phyloP scores from a whole-genome alignment of 2,888 invertebrate genomes.

The Gymnosoma rotundatum region DNA sequence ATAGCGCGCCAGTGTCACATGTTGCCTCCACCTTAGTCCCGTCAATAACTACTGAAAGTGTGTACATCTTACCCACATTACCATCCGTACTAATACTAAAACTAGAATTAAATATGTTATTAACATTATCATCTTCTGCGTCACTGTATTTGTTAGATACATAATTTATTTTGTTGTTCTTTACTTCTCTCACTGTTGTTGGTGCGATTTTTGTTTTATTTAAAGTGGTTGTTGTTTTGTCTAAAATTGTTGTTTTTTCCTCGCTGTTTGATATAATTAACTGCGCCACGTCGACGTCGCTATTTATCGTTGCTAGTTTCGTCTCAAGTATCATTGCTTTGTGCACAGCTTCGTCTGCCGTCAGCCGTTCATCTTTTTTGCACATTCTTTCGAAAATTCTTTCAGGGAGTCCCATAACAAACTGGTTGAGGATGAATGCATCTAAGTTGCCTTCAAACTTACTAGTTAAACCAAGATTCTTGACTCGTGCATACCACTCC shows the following conservation, averaged over 20 bases:
- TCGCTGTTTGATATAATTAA: constrained; percentile 26
- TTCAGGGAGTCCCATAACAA: constrained; percentile 27
- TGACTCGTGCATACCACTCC: constrained; percentile 41
- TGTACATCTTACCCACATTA: constrained; percentile 36
- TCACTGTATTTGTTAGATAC: no score
- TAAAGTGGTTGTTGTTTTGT: constrained; percentile 1
- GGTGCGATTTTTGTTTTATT: not conserved
- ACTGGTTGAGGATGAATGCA: constrained; percentile 24
- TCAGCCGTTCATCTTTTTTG: constrained; percentile 43
- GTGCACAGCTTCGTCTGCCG: constrained; percentile 23
- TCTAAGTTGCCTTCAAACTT: constrained; percentile 32
- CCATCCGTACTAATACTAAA: constrained; percentile 37
- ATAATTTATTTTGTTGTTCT: no score
- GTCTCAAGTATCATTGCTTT: constrained; percentile 52
- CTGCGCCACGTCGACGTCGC: constrained; percentile 18
- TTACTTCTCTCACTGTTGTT: constrained; percentile 12
- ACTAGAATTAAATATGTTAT: constrained; percentile 45
- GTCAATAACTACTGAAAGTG: constrained; percentile 40
- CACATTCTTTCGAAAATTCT: constrained; percentile 30
- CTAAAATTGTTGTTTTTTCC: constrained; percentile 15
- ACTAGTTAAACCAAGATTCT: constrained; percentile 42
- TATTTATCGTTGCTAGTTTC: constrained; percentile 24
- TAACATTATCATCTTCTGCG: constrained; percentile 24
- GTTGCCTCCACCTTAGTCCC: constrained; percentile 32
- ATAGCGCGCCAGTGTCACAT: constrained; percentile 36